A percentile compares a stretch with the other conserved stretches of the same genome.
Conservation (phyloP, 1,140 invertebrate species). For the Dreissena rostriformis region DNA sequence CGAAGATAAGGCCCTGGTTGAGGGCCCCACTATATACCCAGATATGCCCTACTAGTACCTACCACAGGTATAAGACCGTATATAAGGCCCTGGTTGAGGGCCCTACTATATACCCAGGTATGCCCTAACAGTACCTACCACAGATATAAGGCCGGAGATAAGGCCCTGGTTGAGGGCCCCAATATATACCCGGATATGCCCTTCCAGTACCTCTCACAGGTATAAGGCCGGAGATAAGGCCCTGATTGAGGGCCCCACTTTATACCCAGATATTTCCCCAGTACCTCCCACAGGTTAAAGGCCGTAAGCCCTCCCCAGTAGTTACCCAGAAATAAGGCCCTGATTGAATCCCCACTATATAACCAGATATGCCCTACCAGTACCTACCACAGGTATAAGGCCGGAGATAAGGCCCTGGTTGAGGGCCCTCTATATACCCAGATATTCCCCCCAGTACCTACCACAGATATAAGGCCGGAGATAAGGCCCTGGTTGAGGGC, state of each 20-base stretch:
- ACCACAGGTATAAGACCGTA: slow-evolving; percentile 69
- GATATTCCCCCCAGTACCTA: too few species aligned
- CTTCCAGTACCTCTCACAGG: too few species aligned
- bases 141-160: slow-evolving; percentile 62
- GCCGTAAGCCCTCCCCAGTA: too few species aligned
- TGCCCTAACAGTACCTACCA: slow-evolving; percentile 75
- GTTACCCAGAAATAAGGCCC: too few species aligned
- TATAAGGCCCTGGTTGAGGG: slow-evolving; percentile 61
- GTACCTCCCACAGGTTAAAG: slow-evolving; percentile 72
- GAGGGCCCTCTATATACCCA: neutral
- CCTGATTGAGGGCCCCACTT: too few species aligned
- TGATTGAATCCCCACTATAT: neutral
- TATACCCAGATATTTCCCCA: too few species aligned
- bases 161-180: slow-evolving; percentile 59
- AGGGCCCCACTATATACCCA: too few species aligned
- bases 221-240: too few species aligned
- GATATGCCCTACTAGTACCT: slow-evolving; percentile 68
- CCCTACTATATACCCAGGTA: neutral
- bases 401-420: too few species aligned
- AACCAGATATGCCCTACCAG: too few species aligned
- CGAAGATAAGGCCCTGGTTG: too few species aligned
- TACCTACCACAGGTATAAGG: neutral
- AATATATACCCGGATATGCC: neutral
- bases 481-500: too few species aligned
- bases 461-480: neutral